These are phyloP conservation scores for Aphis craccivora DNA, from an alignment of 1,140 invertebrate species.

Conservation along the genomic window DNA sequence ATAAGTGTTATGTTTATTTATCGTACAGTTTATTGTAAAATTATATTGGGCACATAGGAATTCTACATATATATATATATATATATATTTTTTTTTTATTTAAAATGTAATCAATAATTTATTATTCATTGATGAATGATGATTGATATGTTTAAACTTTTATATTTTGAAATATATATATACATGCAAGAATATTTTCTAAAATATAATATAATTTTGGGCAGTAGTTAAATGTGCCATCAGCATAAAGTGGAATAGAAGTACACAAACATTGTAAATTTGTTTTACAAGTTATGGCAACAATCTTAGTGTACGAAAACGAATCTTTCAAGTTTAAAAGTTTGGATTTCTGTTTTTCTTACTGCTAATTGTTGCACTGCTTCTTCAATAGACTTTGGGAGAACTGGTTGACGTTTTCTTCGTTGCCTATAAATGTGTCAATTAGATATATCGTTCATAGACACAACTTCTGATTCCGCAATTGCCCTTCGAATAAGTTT, in stretches of 20 bases:
- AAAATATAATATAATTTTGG: neutral
- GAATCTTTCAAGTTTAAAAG: neutral
- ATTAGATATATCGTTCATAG: neutral
- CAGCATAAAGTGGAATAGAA: neutral
- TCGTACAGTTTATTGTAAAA: too few relatives aligned
- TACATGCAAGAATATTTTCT: too few relatives aligned
- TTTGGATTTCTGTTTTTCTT: neutral
- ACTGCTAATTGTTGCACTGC: neutral
- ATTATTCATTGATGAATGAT: too few relatives aligned
- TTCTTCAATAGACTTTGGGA: constrained; percentile 35
- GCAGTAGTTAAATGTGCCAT: neutral
- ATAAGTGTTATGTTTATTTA: too few relatives aligned
- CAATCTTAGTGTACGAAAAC: neutral
- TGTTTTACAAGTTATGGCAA: neutral
- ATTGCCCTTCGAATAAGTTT: neutral
- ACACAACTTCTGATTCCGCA: neutral
- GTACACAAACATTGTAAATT: neutral
- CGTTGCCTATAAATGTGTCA: constrained; percentile 21
- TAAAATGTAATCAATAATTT: too few relatives aligned
- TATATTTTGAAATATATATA: too few relatives aligned
- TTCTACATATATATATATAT: too few relatives aligned
- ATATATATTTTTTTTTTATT: too few relatives aligned
- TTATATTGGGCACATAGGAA: too few relatives aligned
- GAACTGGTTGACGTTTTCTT: constrained; percentile 21
- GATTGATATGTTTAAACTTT: too few relatives aligned